These are phyloP conservation scores for Anodontia alba DNA, from an alignment of 2,888 invertebrate genomes.

Conservation along the genomic window DNA sequence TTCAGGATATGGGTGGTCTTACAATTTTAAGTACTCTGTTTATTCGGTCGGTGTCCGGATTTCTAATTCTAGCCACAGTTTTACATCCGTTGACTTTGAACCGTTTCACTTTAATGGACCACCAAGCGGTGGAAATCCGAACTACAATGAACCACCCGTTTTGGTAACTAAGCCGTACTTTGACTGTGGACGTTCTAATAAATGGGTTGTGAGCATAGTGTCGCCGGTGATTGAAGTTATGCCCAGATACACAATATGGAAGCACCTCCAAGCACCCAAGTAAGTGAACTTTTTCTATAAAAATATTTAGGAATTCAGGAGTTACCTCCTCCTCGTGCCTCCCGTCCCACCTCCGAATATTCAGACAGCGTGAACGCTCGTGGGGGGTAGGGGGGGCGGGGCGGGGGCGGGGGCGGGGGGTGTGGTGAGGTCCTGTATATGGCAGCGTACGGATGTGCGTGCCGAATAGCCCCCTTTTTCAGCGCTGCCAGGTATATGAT, in stretches of 20 bases:
- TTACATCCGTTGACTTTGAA: slow-evolving; percentile 69
- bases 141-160: slow-evolving; percentile 89
- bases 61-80: slow-evolving; percentile 79
- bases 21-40: neutral
- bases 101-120: slow-evolving; percentile 80
- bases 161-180: slow-evolving; percentile 97
- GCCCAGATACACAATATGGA: slow-evolving; percentile 87
- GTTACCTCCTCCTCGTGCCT: too few species aligned
- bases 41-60: slow-evolving; percentile 79
- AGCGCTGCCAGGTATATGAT: too few species aligned
- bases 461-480: too few species aligned
- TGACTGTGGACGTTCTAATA: slow-evolving; percentile 97
- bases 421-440: too few species aligned
- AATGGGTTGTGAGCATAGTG: slow-evolving; percentile 97
- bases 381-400: too few species aligned
- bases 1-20: too few species aligned
- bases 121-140: slow-evolving; percentile 46
- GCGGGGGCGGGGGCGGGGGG: too few species aligned
- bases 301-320: too few species aligned
- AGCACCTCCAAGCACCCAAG: slow-evolving; percentile 78
- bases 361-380: too few species aligned
- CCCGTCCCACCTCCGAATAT: too few species aligned
- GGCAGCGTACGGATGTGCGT: too few species aligned
- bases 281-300: too few species aligned
- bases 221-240: slow-evolving; percentile 98